Base-by-base conservation (phyloP, 2,797 vertebrate genomes). In the Miichthys miiuy region DNA sequence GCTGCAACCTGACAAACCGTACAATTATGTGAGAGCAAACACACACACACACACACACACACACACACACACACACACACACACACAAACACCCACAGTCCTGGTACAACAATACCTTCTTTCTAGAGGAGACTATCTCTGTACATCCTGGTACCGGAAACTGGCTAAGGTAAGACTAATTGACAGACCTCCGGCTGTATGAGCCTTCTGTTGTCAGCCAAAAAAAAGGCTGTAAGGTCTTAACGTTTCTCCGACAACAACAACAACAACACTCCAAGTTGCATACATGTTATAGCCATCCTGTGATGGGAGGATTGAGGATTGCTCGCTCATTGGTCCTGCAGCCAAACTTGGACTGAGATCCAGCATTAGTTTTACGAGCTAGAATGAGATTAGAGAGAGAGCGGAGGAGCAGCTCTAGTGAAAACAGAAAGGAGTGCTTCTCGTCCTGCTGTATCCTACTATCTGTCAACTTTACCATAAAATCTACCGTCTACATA, bases 1-100 rank as follows among this genome's bases (percentile, higher is more conserved):
- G 92, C 70, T 88, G 73, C 64, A 80, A 90, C 90, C 63, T 93
- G 92, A 90, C 73, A 78, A 79, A 79, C 66, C 60, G 54, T 77
- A 61, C 74, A 79, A 87, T 77, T 87, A 78, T 56, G 41, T 2
- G 57, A 72, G 54, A 11, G 42, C 47, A 83, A 54, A 84, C 30
- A 82, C n/a, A 83, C 20, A 38, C 20, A 78, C 34, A 38, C 23
- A 82, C 18, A 38, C 20, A 77, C 25, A 27, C 25, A 27, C 25
- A 27, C 25, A 27, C 18, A 75, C 66, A 75, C 27, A 73, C 56
- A 68, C 41, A 50, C 44, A 25, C 67, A 23, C 20, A 75, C 66
- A 75, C 25, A 74, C 54, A 68, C 42, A 75, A 25, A 74, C 57
- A 68, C 42, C 47, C 44, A 25, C 68, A 21, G 17, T 38, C 25